These are phyloP conservation scores for Graphium colonna DNA, from an alignment of 2,888 invertebrate species.

Conservation along the genomic window DNA sequence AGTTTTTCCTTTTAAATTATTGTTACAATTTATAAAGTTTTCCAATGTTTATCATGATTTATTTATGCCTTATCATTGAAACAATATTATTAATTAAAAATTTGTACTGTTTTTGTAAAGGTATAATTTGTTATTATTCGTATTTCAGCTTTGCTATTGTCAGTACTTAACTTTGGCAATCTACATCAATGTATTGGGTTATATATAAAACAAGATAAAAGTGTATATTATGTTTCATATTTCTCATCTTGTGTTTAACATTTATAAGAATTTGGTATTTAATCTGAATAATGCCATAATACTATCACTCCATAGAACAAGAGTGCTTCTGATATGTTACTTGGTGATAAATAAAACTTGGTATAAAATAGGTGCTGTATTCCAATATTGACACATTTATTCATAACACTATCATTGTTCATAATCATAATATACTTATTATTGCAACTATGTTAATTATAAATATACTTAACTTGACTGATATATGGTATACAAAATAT, in stretches of 20 bases:
- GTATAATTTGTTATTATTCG: too few relatives aligned
- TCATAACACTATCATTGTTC: not conserved
- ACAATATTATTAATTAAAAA: too few relatives aligned
- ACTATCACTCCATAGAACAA: not conserved
- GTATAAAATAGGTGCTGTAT: slow-evolving; percentile 16
- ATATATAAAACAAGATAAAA: too few relatives aligned
- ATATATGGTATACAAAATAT: slow-evolving; percentile 9
- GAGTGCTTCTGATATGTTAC: slow-evolving; percentile 2
- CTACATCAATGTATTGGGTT: too few relatives aligned
- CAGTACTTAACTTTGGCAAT: too few relatives aligned
- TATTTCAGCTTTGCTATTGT: too few relatives aligned
- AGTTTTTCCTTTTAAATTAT: too few relatives aligned
- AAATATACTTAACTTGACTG: slow-evolving; percentile 9
- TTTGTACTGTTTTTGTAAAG: too few relatives aligned
- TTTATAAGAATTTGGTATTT: not conserved
- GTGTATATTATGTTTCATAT: too few relatives aligned
- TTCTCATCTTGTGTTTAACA: not conserved
- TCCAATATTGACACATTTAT: slow-evolving; percentile 13
- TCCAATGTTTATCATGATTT: too few relatives aligned
- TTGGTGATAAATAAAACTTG: slow-evolving; percentile 1
- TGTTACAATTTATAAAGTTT: too few relatives aligned
- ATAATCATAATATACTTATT: slow-evolving; percentile 5
- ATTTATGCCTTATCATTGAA: too few relatives aligned
- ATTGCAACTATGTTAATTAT: not conserved
- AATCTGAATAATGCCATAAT: not conserved